Evolutionary conservation across 2,113 vertebrate genomes (phyloP).

Genomic region (Grammomys dolichurus): DNA sequence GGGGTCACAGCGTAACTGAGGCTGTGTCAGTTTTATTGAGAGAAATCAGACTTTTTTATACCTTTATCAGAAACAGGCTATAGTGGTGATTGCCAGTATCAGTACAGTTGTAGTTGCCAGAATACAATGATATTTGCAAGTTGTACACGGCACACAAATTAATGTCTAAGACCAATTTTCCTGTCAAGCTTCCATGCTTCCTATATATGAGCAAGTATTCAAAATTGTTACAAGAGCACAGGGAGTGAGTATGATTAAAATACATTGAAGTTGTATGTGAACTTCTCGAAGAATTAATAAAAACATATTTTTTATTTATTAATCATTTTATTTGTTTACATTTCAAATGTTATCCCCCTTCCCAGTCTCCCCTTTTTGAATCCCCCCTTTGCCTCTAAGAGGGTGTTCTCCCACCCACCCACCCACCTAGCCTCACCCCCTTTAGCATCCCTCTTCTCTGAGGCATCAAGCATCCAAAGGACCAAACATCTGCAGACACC

Average conservation of each 20-base stretch:
- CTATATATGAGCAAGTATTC: neutral
- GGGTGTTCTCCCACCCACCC: no score
- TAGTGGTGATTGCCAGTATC: neutral
- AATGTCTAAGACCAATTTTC: neutral
- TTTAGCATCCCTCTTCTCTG: no score
- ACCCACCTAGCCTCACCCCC: no score
- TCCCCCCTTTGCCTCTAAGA: no score
- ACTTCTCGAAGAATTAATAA: neutral
- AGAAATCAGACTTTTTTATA: neutral
- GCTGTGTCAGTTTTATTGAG: neutral
- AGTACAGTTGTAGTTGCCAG: neutral
- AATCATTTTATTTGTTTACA: no score
- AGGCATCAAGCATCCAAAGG: no score
- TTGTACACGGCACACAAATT: neutral
- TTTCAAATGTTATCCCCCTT: no score
- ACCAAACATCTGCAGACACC: no score
- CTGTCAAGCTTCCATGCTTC: neutral
- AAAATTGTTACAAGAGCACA: neutral
- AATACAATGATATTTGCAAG: neutral
- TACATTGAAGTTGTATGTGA: neutral
- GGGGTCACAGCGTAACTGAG: neutral
- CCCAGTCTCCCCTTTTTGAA: no score
- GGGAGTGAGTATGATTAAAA: neutral
- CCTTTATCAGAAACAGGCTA: neutral
- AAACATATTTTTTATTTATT: no score